These are phyloP conservation scores for Eidolon dupreanum DNA, from an alignment of 2,797 vertebrate genomes.

Conservation along the genomic window DNA sequence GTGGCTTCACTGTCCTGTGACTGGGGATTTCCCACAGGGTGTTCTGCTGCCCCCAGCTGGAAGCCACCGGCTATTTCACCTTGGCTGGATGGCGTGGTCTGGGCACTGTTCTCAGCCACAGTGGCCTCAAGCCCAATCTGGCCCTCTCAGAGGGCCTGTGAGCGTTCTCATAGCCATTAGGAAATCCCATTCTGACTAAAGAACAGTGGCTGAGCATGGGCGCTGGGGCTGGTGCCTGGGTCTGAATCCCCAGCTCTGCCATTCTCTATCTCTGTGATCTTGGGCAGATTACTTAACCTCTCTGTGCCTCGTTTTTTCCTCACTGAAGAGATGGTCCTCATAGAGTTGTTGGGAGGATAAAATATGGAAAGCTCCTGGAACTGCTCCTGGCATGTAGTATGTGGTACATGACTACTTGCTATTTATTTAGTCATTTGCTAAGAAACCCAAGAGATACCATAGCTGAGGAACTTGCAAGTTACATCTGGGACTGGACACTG, in stretches of 20 bases:
- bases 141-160: neutral
- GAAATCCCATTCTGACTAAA: neutral
- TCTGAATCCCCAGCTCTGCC: neutral
- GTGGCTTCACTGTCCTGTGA: neutral
- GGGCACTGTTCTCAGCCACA: neutral
- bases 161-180: neutral
- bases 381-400: neutral
- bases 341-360: neutral
- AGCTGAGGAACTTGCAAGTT: neutral
- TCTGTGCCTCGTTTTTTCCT: neutral
- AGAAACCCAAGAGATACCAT: neutral
- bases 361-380: neutral
- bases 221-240: neutral
- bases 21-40: neutral
- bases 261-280: neutral
- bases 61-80: neutral
- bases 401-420: neutral
- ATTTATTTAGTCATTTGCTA: neutral
- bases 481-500: neutral
- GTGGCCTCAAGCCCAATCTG: neutral
- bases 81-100: neutral
- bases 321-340: neutral
- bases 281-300: neutral
- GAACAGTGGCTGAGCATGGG: neutral
- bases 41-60: neutral